Base-by-base conservation (phyloP, 2,888 invertebrate species). In the Lepidochitona cinerea region DNA sequence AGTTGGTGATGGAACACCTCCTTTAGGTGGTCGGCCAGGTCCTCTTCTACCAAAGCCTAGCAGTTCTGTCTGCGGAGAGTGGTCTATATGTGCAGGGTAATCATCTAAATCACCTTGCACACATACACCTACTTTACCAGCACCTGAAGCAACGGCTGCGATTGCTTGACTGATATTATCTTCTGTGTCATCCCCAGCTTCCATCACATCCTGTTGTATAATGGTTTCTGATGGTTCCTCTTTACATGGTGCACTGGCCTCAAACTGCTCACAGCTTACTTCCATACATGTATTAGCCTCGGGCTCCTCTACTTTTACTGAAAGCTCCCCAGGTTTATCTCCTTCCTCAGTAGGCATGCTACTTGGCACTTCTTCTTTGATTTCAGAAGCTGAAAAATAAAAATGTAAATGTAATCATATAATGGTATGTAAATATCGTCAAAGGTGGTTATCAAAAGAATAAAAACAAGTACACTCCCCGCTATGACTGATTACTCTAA, bases 131-230 rank as follows among this genome's bases (percentile, higher is more conserved):
- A 23, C 23, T 59, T 59, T 59, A 14, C 59, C 59, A 4, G 59
- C 59, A 14, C 59, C 59, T 2, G 23, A 32, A 23, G 32, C 59
- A 23, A 59, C 59, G 29, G 59, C 59, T 23, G 59, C 59, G 14
- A 59, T 59, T 29, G 59, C 59, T 26, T 59, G 59, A 59, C 59
- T 59, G 59, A 59, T 59, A 26, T 59, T 59, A 32, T 59, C 59
- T 29, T 59, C 59, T 29, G 32, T 32, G 23, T 29, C 4, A 26
- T 59, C 26, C 1, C 23, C 49, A 18, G 49, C 18, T 49, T 18
- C 49, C 49, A 49, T 7, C 49, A n/a, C 41, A 12, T 12, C 41
- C n/a, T n/a, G n/a, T 41, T 41, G 9, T 18, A 41, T 41, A 41
- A 41, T 9, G 9, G 9, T 9, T 12, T 12, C 18, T 9, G 41